Percentiles rank a stretch among this genome's conserved stretches.
Conservation (phyloP, 2,113 vertebrate genomes). For the Nyctibius bracteatus region DNA sequence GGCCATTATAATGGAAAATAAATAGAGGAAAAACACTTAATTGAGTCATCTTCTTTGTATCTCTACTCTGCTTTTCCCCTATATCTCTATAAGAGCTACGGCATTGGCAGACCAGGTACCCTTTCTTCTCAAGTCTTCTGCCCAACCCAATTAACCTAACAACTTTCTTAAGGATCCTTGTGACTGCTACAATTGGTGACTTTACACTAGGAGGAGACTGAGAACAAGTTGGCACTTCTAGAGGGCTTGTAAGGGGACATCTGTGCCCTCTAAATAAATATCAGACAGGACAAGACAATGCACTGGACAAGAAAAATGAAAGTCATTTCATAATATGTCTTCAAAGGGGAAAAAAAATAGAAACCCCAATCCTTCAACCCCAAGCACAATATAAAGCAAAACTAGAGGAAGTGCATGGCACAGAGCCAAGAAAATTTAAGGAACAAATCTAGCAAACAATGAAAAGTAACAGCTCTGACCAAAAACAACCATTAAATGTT, state of each 20-base stretch:
- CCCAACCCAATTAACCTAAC: background rate
- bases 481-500: constrained; percentile 60
- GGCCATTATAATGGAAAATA: background rate
- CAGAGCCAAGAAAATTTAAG: constrained; percentile 51
- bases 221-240: background rate
- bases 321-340: background rate
- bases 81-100: background rate
- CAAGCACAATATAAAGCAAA: constrained; percentile 23
- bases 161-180: background rate
- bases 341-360: background rate
- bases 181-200: background rate
- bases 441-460: constrained; percentile 66
- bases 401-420: constrained; percentile 13
- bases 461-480: constrained; percentile 66
- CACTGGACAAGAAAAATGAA: background rate
- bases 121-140: background rate
- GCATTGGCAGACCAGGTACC: background rate
- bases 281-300: background rate
- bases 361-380: background rate
- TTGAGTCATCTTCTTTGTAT: background rate
- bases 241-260: background rate
- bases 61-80: background rate
- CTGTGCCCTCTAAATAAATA: background rate
- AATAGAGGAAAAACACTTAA: background rate
- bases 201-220: background rate